Conservation (phyloP, 2,888 invertebrate genomes). For the Venustoraphidia nigricollis region DNA sequence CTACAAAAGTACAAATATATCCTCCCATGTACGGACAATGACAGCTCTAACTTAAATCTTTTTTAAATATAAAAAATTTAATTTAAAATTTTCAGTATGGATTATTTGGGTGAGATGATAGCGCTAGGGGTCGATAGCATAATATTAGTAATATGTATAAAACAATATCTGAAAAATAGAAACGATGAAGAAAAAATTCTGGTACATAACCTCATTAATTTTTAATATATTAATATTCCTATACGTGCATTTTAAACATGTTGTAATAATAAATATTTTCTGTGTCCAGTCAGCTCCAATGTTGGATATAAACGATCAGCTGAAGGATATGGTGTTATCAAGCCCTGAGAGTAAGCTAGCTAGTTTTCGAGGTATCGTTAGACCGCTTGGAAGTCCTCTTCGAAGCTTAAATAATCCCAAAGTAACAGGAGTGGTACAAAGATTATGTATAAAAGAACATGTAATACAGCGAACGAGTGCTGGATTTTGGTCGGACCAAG, state of each 20-base stretch:
- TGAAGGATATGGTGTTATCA: conserved; percentile 44
- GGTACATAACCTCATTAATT: conserved; percentile 30
- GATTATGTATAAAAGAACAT: conserved; percentile 67
- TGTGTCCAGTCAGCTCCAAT: conserved; percentile 49
- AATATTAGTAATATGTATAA: conserved; percentile 56
- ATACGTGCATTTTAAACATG: conserved; percentile 6
- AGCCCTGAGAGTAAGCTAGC: conserved; percentile 48
- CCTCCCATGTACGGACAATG: too few relatives aligned
- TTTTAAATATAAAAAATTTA: conserved; percentile 2
- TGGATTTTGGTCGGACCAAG: conserved; percentile 78
- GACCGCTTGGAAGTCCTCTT: conserved; percentile 60
- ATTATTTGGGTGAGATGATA: conserved; percentile 60
- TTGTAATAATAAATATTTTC: conserved; percentile 6
- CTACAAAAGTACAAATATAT: too few relatives aligned
- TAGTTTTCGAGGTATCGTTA: conserved; percentile 60
- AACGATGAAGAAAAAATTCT: conserved; percentile 52
- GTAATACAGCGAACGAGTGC: conserved; percentile 65
- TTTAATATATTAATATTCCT: conserved; percentile 1
- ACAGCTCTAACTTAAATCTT: too few relatives aligned
- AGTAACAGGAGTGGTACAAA: conserved; percentile 64
- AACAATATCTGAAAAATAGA: conserved; percentile 60
- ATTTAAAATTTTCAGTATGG: conserved; percentile 35
- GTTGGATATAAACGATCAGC: conserved; percentile 44
- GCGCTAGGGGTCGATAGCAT: conserved; percentile 59
- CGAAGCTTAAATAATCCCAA: conserved; percentile 55